Base-by-base conservation (phyloP, 2,888 invertebrate species). In the Apantesis nais region DNA sequence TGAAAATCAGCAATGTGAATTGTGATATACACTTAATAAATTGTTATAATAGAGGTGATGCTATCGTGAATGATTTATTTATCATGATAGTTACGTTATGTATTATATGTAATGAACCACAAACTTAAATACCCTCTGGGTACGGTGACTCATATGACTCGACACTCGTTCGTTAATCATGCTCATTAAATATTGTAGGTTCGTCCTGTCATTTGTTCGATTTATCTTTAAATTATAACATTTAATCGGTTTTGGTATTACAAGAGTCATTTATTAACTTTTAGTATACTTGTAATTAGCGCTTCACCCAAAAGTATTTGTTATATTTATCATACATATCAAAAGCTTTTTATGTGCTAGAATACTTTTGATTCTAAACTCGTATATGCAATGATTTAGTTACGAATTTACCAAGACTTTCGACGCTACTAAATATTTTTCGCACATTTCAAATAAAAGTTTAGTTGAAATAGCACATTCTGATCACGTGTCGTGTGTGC, bases 401-500 rank as follows among this genome's bases (percentile, higher is more conserved):
- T 1, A 62, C 12, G 14, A 37, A 37, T 37, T 39, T 39, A 25
- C 14, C 1, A 39, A 44, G 25, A 52, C 31, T 41, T 16, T 25
- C 34, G 52, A 66, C 41, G 1, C 66, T 52, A 76, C 75, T 78
- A 75, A 78, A 80, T 75, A 78, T 78, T 76, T 78, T 78, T 76
- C 72, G 69, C 79, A 78, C 72, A 76, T 75, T 74, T 81, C 76
- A 83, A 78, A 79, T 81, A 84, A 78, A 78, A 77, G 72, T 75
- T 75, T 67, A 62, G 75, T 75, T 63, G 65, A 64, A 68, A 75
- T 77, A 75, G 70, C 68, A 55, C 71, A 88, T 88, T 88, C 88
- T 58, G 77, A 83, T 85, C 87, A 86, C 86, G 87, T 80, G 73
- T 81, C 74, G 71, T 75, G 79, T 85, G 83, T 80, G 82, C 78